Evolutionary conservation across 2,113 vertebrate genomes (phyloP), one percentile per base, ranked within the genome.

Genomic region (Bucco capensis): DNA sequence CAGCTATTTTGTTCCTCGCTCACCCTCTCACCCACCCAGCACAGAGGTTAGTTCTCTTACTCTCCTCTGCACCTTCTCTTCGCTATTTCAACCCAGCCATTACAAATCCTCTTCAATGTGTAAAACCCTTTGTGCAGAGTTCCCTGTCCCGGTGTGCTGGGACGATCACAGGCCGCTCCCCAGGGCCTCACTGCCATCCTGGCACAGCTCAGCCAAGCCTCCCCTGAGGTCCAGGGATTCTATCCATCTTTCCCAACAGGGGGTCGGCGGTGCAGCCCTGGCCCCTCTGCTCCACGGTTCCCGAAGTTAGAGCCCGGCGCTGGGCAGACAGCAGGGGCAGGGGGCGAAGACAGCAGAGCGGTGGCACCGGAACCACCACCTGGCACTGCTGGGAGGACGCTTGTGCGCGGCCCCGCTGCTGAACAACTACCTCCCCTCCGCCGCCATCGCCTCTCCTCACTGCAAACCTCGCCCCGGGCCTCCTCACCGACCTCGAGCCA

Each of bases 271-370:
- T 44, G 14, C 6, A 61, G 24, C 33, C 23, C 46, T 6, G 40
- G 24, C 6, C 5, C 17, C 44, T 37, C 7, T 16, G 9, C n/a
- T 40, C 40, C 9, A n/a, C 14, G 0, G 4, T 40, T 35, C 17
- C 62, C 30, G 6, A 22, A 3, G 1, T 8, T 8, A n/a, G 13
- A 60, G 30, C 9, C 12, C 33, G 10, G 21, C 8, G 5, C 25
- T 4, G 21, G 23, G n/a, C 1, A 6, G 51, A 8, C 13, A 21
- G 9, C 3, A 5, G 8, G 8, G 11, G 21, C 38, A 60, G 40
- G 18, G 15, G 5, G 5, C 5, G 50, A 70, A 56, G 21, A 54
- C 64, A 67, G 73, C 42, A 7, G 37, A 12, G 47, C 57, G 6
- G 42, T 12, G 44, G 49, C 44, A 60, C 9, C 6, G 38, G 31